These are phyloP conservation scores for Ceyx cyanopectus DNA, from an alignment of 2,113 vertebrate genomes.

Conservation along the genomic window DNA sequence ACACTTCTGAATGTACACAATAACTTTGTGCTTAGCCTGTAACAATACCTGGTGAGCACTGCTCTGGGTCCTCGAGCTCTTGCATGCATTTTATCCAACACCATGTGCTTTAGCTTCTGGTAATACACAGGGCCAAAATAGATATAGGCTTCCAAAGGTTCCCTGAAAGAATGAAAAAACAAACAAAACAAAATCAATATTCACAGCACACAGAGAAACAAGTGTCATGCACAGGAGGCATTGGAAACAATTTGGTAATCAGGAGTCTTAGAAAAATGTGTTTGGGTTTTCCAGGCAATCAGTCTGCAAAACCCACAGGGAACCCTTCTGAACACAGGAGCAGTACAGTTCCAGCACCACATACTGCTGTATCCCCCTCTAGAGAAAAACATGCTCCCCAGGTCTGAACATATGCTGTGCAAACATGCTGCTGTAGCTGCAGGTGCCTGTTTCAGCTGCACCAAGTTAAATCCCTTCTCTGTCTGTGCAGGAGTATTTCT, in stretches of 20 bases:
- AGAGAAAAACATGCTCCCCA: background rate
- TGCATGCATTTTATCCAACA: constrained; percentile 98
- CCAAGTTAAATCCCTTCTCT: background rate
- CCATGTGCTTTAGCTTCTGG: constrained; percentile 99
- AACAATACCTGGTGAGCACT: constrained; percentile 92
- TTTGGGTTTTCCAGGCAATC: background rate
- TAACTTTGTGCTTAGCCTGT: background rate
- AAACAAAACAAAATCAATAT: background rate
- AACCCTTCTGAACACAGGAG: background rate
- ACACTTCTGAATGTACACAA: background rate
- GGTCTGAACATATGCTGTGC: accelerated
- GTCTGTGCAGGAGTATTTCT: background rate
- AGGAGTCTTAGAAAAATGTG: background rate
- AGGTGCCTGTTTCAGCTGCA: background rate
- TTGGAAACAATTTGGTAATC: background rate
- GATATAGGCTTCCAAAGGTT: constrained; percentile 96
- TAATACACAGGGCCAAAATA: constrained; percentile 98
- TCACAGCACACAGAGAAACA: background rate
- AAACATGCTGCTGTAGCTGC: background rate
- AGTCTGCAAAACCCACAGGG: background rate
- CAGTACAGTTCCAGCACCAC: background rate
- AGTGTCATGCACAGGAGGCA: background rate
- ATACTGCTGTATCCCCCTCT: background rate
- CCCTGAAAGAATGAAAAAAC: constrained; percentile 75
- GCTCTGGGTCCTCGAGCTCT: constrained; percentile 95